Conservation (phyloP, 2,797 vertebrate species). For the Pangasius djambal region DNA sequence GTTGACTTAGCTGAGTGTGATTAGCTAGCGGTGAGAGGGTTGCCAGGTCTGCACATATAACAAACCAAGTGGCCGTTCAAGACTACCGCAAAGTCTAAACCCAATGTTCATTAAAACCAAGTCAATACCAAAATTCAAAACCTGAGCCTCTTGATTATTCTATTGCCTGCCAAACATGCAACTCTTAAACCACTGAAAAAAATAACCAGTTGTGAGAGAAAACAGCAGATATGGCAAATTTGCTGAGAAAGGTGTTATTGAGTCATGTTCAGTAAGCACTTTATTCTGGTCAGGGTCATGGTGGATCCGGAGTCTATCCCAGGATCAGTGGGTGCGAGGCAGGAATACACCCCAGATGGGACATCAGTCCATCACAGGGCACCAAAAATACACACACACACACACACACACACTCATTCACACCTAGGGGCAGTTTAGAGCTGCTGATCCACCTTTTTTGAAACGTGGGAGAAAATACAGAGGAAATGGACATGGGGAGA, state of each 20-base stretch:
- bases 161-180: not conserved
- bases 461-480: not conserved
- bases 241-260: not conserved
- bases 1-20: slow-evolving; percentile 4
- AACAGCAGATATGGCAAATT: not conserved
- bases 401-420: not conserved
- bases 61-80: not conserved
- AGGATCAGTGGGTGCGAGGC: not conserved
- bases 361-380: not conserved
- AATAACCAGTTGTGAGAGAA: not conserved
- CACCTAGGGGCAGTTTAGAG: not conserved
- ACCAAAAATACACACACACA: not conserved
- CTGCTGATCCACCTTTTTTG: not conserved
- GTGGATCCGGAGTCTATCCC: not conserved
- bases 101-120: not conserved
- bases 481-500: not conserved
- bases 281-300: not conserved
- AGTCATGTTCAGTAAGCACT: not conserved
- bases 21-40: not conserved
- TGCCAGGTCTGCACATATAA: not conserved
- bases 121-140: not conserved
- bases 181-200: not conserved
- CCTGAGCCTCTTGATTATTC: not conserved
- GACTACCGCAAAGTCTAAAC: not conserved
- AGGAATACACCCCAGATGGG: not conserved